Evolutionary conservation across 1,140 invertebrate species (phyloP), one percentile per base, ranked within the genome.

Genomic region (Leguminivora glycinivorella): DNA sequence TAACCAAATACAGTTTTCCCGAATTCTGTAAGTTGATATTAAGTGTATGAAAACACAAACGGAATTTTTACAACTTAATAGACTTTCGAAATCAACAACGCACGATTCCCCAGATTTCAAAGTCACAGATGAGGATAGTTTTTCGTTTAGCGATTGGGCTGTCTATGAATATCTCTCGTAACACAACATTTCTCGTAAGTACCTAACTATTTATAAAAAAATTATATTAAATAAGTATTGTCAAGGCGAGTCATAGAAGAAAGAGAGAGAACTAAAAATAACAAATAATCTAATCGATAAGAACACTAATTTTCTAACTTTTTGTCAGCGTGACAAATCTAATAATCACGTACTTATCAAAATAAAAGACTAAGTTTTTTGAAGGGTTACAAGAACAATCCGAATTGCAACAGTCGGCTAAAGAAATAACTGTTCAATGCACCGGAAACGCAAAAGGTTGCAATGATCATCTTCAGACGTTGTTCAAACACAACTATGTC

Each of bases 401-500:
- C 12, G 58, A 63, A 14, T 34, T 31, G 58, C 14, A 6, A 31
- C 25, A 63, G 26, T 22, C 19, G 17, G n/a, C 58, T 31, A 63
- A 63, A 52, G 19, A 52, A 63, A 7, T 34, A 63, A 63, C 58
- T 29, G 58, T 63, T 63, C 12, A 63, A 29, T 63, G 58, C 58
- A 63, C 29, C 26, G 29, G 24, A n/a, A 14, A 10, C 26, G 7
- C 26, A 63, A 63, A 63, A 63, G n/a, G 7, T 31, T 63, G 58
- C 26, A 63, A 31, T 63, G 58, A 34, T 17, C 14, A 31, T 63
- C 26, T 63, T 63, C 26, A 9, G 26, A 17, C 26, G 25, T 26
- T 63, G n/a, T 63, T 29, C 14, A 31, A 63, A 63, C 34, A 63
- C 31, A 63, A 63, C 58, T 26, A 26, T 60, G 58, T 63, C 58